Evolutionary conservation across 2,113 vertebrate genomes (phyloP).

Genomic region (Heterotis niloticus): DNA sequence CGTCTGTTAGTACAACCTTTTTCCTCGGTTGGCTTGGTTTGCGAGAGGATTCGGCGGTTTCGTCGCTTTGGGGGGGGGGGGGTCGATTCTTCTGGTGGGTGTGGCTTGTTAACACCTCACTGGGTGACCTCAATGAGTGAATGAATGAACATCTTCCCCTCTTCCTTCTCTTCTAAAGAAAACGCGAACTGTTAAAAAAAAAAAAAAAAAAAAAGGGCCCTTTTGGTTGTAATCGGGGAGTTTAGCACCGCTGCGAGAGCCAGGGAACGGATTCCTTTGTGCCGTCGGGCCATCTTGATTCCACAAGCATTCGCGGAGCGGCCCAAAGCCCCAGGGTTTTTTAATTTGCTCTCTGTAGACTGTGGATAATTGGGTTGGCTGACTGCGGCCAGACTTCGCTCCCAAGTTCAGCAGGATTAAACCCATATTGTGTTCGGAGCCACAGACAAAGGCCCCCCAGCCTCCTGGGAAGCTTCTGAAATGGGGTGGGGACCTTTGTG

Average conservation of each 20-base stretch:
- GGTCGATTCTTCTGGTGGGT: slow-evolving; percentile 33
- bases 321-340: slow-evolving; percentile 58
- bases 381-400: slow-evolving; percentile 59
- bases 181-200: slow-evolving; percentile 32
- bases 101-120: slow-evolving; percentile 56
- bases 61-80: not conserved
- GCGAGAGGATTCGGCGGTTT: not conserved
- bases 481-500: slow-evolving; percentile 18
- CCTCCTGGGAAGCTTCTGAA: slow-evolving; percentile 34
- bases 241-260: slow-evolving; percentile 27
- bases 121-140: slow-evolving; percentile 55
- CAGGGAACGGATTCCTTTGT: slow-evolving; percentile 55
- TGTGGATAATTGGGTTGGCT: slow-evolving; percentile 67
- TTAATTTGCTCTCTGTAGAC: slow-evolving; percentile 73
- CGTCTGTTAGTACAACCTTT: not conserved
- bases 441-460: slow-evolving; percentile 48
- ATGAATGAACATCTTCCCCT: slow-evolving; percentile 55
- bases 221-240: slow-evolving; percentile 56
- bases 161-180: slow-evolving; percentile 48
- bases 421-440: slow-evolving; percentile 55
- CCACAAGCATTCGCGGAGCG: slow-evolving; percentile 52
- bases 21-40: not conserved
- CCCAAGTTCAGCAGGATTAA: slow-evolving; percentile 58
- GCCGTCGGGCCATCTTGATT: slow-evolving; percentile 55
- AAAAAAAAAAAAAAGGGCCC: not conserved